These are phyloP conservation scores for Mixornis gularis DNA, from an alignment of 2,113 vertebrate genomes.

Conservation along the genomic window DNA sequence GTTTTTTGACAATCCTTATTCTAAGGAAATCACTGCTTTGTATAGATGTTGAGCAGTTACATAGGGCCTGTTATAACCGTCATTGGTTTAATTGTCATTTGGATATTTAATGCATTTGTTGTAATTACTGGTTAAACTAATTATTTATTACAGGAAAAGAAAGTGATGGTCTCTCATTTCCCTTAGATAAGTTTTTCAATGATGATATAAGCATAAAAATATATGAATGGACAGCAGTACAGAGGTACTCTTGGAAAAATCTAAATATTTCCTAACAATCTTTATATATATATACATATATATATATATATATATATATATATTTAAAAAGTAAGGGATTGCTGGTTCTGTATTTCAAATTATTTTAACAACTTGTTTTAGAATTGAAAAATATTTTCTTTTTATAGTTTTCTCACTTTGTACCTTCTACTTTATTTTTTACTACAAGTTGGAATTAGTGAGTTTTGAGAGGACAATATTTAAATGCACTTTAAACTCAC, in stretches of 20 bases:
- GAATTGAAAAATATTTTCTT: neutral
- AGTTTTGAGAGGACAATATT: neutral
- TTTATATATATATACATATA: neutral
- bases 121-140: neutral
- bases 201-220: neutral
- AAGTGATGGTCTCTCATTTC: neutral
- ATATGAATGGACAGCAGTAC: neutral
- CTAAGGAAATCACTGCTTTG: neutral
- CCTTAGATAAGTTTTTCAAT: neutral
- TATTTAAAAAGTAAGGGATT: neutral
- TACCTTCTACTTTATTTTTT: neutral
- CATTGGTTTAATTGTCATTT: neutral
- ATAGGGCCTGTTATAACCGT: neutral
- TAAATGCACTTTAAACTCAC: neutral
- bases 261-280: neutral
- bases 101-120: neutral
- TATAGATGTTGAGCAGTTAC: neutral
- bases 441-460: neutral
- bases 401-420: neutral
- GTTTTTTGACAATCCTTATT: neutral
- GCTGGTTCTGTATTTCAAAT: neutral
- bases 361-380: neutral
- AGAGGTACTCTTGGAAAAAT: neutral
- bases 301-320: too few relatives aligned
- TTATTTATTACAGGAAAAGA: neutral